phyloP scores from a whole-genome alignment of 2,113 vertebrate species.

The Xyrauchen texanus region DNA sequence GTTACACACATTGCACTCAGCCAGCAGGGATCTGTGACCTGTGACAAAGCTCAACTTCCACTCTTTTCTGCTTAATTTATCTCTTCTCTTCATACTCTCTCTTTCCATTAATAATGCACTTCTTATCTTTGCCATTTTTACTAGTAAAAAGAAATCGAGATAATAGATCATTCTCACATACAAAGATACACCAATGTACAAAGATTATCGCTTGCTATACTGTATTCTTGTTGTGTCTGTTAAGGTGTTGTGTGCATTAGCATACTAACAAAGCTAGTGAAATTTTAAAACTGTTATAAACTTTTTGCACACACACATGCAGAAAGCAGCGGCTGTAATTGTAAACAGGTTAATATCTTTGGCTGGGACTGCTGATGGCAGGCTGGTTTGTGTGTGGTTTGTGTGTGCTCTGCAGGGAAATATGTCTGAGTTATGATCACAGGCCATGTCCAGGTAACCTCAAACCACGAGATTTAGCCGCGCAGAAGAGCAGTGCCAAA shows the following conservation, averaged over 20 bases:
- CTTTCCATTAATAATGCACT: too few species aligned
- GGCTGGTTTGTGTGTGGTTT: constrained; percentile 20
- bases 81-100: not conserved
- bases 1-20: not conserved
- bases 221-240: too few species aligned
- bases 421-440: too few species aligned
- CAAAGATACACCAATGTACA: not conserved
- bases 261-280: too few species aligned
- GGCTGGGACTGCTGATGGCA: constrained; percentile 23
- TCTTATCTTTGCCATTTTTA: not conserved
- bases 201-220: too few species aligned
- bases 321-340: not conserved
- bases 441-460: too few species aligned
- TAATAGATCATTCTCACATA: constrained; percentile 5
- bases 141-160: constrained; percentile 62
- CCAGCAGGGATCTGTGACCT: constrained; percentile 6
- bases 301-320: not conserved
- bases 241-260: too few species aligned
- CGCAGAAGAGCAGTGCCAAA: too few species aligned
- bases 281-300: not conserved
- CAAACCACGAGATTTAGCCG: too few species aligned
- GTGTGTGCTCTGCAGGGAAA: not conserved
- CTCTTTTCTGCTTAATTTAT: not conserved
- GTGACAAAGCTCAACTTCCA: not conserved
- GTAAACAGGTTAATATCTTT: constrained; percentile 19